These are phyloP conservation scores for Brachycybe producta DNA, from an alignment of 2,888 invertebrate species.

Conservation along the genomic window DNA sequence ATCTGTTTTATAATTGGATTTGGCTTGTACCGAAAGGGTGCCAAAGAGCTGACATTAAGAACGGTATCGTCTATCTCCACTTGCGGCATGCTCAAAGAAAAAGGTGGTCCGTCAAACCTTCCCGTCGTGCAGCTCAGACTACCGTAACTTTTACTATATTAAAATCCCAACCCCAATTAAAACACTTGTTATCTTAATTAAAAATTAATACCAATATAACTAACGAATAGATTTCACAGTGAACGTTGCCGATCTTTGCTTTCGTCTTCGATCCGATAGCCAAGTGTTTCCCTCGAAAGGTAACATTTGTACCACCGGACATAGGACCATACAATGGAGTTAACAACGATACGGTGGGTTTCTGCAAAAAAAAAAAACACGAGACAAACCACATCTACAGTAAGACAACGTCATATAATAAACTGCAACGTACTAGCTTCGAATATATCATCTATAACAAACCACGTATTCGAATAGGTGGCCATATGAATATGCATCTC, in stretches of 20 bases:
- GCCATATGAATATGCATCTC: constrained; percentile 11
- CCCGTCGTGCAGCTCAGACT: neutral
- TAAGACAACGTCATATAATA: neutral
- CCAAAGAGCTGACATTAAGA: too few relatives aligned
- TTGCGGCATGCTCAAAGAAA: too few relatives aligned
- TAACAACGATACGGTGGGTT: constrained; percentile 21
- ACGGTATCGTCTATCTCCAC: too few relatives aligned
- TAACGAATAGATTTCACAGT: constrained; percentile 13
- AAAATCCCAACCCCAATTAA: too few relatives aligned
- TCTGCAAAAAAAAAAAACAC: constrained; percentile 6
- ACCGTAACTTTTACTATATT: neutral
- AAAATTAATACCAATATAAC: neutral
- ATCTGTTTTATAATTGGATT: constrained; percentile 27
- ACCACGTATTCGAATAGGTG: constrained; percentile 17
- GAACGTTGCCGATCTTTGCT: constrained; percentile 25
- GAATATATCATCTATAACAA: neutral
- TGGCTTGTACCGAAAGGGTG: constrained; percentile 24
- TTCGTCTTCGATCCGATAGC: constrained; percentile 18
- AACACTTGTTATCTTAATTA: too few relatives aligned
- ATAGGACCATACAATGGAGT: constrained; percentile 29
- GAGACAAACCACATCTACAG: neutral
- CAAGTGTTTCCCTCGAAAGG: constrained; percentile 29
- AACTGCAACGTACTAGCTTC: neutral
- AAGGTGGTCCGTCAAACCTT: neutral
- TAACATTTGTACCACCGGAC: constrained; percentile 34